These are phyloP conservation scores for Gadus macrocephalus DNA, from an alignment of 2,113 vertebrate genomes.

Conservation along the genomic window DNA sequence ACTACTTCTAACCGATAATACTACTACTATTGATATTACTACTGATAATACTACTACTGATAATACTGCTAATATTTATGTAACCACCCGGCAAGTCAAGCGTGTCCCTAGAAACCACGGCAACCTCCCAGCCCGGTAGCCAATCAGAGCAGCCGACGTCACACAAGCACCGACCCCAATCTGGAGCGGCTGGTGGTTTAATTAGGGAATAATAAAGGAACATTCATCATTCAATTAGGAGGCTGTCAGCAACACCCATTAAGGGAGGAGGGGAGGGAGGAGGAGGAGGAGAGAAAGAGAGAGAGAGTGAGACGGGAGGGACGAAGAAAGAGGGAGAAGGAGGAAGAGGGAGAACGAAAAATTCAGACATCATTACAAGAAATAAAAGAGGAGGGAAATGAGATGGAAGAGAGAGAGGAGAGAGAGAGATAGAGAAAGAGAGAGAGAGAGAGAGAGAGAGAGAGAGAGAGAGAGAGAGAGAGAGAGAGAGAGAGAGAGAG, in stretches of 20 bases:
- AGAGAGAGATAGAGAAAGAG: too few species aligned
- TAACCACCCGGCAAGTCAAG: neutral
- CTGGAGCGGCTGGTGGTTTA: conserved; percentile 86
- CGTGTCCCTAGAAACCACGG: neutral
- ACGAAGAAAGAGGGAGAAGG: conserved; percentile 20
- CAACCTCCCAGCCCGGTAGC: conserved; percentile 24
- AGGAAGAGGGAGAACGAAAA: conserved; percentile 28
- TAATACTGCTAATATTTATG: conserved; percentile 7
- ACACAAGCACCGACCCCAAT: conserved; percentile 81
- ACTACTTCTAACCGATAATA: too few species aligned
- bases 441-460: too few species aligned
- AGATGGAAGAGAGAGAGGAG: too few species aligned
- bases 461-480: neutral
- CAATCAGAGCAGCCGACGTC: conserved; percentile 69
- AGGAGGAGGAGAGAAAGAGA: conserved; percentile 60
- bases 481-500: too few species aligned
- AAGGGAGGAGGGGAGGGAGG: conserved; percentile 79
- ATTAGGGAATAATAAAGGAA: conserved; percentile 97
- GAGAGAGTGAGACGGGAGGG: conserved; percentile 59
- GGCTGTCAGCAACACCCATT: conserved; percentile 89
- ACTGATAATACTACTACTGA: too few species aligned
- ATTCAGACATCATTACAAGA: neutral
- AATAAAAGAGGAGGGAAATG: too few species aligned
- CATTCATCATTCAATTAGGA: conserved; percentile 99
- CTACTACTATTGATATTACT: too few species aligned